Evolutionary conservation across 2,888 invertebrate genomes (phyloP).

Genomic region (Escarpia spicata): DNA sequence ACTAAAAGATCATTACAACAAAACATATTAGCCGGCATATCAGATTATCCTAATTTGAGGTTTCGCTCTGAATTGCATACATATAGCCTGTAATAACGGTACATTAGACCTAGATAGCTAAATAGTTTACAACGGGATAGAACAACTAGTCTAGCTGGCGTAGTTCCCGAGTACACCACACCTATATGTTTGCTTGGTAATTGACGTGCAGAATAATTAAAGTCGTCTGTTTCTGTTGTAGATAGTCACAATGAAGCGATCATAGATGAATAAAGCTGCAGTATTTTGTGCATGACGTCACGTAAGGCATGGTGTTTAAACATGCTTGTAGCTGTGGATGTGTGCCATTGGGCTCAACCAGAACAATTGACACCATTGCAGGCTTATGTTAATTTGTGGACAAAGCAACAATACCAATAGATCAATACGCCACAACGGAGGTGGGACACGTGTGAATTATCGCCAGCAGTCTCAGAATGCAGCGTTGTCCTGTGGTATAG

Average conservation of each 20-base stretch:
- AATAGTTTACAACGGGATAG: neutral
- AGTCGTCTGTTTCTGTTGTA: conserved; percentile 7
- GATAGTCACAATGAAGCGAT: neutral
- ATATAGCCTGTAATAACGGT: neutral
- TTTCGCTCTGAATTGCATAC: neutral
- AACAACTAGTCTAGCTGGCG: neutral
- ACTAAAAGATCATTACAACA: neutral
- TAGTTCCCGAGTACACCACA: neutral
- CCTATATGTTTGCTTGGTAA: neutral
- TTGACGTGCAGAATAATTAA: neutral
- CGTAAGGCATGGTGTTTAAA: neutral
- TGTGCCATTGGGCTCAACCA: neutral
- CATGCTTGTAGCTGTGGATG: neutral
- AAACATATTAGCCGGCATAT: neutral
- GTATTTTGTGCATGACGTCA: neutral
- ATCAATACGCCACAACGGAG: neutral
- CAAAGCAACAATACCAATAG: conserved; percentile 1
- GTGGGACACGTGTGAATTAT: neutral
- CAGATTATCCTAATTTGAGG: neutral
- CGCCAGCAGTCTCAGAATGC: neutral
- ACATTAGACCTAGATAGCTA: neutral
- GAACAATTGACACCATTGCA: neutral
- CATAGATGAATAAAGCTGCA: neutral
- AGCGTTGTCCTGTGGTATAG: neutral
- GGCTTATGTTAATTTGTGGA: neutral